Base-by-base conservation (phyloP, 2,797 vertebrate species). In the Taenioides sp. region DNA sequence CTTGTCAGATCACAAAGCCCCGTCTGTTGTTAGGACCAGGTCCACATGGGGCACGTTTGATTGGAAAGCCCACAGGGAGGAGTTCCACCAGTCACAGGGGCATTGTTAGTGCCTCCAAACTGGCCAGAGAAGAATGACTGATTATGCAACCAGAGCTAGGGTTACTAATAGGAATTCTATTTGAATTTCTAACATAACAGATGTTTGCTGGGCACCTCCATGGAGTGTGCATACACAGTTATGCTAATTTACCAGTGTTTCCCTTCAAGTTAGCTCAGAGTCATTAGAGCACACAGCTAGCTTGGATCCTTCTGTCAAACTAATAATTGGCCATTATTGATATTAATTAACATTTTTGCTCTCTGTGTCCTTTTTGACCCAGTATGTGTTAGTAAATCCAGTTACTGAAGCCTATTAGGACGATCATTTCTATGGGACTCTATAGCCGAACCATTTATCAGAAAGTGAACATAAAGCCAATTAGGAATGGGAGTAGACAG, bases 281-380 rank as follows among this genome's bases (percentile, higher is more conserved):
- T 96, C 96, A 95, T 97, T 98, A 97, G 96, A 97, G 95, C 96
- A 96, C 94, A 86, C 94, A 95, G 95, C 94, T 96, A 97, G 96
- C 96, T 90, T 88, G 93, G 95, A 97, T 98, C 96, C 95, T 95
- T 98, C 97, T 98, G 97, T 98, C 97, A 98, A 96, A 97, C 96
- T 97, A 98, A 99, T 99, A 99, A 99, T 99, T 97, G 96, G 95
- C 96, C 95, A 98, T 99, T 98, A 99, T 99, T 98, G 98, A 98
- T 99, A 99, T 99, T 99, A 99, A 99, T 99, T 99, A 99, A 97
- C 96, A 96, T 97, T 98, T 98, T 95, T 95, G 95, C 96, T 96
- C 96, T 95, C 96, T 94, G 92, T 94, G 93, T 96, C 87, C 17
- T 91, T 96, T 88, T 91, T 99, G 97, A 99, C 97, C 97, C 88